Evolutionary conservation across 2,113 vertebrate genomes (phyloP), one percentile per base, ranked within the genome.

Genomic region (Albula glossodonta): DNA sequence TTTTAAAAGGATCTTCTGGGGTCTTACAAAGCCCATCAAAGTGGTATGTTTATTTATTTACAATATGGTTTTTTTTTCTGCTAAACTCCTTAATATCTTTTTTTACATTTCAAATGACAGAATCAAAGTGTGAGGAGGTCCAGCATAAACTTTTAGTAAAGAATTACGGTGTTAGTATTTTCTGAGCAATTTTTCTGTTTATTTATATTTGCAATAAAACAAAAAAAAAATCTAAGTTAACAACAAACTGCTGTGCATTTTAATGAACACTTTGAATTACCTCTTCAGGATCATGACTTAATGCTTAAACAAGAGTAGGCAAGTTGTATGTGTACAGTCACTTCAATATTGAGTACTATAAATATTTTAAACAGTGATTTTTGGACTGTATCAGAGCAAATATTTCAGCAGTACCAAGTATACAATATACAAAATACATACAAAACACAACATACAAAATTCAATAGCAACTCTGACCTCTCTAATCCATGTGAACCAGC

Each of bases 1-100:
- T 86, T 87, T 89, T 51, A 81, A 83, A 90, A 48, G 78, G 63
- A 89, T 89, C 86, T 88, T 86, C 87, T 17, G 51, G 49, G 22
- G 80, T 48, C 82, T 86, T 85, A 79, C 89, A 88, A 90, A 91
- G 84, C 84, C 87, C 81, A 86, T 88, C 85, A 82, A 91, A 88
- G 85, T 77, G 81, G 87, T 92, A 80, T 52, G 5, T n/a, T 25
- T 7, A 51, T 48, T 79, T 74, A 31, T 85, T 80, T 80, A 25
- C n/a, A 41, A 41, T 1, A 41, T 1, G 31, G 31, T 41, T 41
- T 41, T 41, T 41, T 41, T 41, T 41, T 41, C 31, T 41, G 31
- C 31, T 41, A 41, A 41, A 41, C 31, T 41, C 31, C 31, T 41
- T 66, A 66, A 19, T 66, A 66, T 19, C 22, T 66, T 66, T 22